Evolutionary conservation across 2,888 invertebrate species (phyloP).

Genomic region (Macaria notata): DNA sequence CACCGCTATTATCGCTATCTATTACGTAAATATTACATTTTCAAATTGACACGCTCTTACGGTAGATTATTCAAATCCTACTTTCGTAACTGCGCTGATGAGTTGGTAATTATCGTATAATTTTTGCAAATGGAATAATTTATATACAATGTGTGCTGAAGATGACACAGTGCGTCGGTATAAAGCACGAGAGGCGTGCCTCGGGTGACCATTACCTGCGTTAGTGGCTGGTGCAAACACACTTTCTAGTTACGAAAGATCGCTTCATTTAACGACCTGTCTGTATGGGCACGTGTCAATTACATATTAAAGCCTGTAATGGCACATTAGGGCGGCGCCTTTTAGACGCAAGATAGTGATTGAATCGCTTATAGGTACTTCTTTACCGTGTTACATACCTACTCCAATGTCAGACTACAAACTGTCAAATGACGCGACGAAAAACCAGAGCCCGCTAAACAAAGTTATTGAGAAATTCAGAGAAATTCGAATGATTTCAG

Average conservation of each 20-base stretch:
- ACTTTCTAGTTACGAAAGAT: constrained; percentile 76
- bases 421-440: no score
- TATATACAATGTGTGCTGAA: constrained; percentile 17
- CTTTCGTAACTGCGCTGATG: constrained; percentile 35
- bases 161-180: constrained; percentile 11
- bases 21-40: constrained; percentile 51
- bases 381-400: no score
- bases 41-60: constrained; percentile 45
- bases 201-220: constrained; percentile 19
- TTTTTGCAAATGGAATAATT: constrained; percentile 26
- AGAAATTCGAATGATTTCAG: not conserved
- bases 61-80: constrained; percentile 45
- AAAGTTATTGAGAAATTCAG: no score
- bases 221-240: constrained; percentile 45
- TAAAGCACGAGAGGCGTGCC: constrained; percentile 11
- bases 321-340: constrained; percentile 55
- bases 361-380: no score
- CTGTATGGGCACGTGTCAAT: constrained; percentile 62
- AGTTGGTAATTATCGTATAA: constrained; percentile 21
- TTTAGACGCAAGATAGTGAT: not conserved
- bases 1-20: constrained; percentile 35
- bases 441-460: no score
- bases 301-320: constrained; percentile 48
- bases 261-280: constrained; percentile 65
- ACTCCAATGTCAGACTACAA: no score